A percentile compares a stretch with the other conserved stretches of the same genome.
Evolutionary conservation across 2,888 invertebrate species (phyloP).

Genomic region (Bruchidius siliquastri): DNA sequence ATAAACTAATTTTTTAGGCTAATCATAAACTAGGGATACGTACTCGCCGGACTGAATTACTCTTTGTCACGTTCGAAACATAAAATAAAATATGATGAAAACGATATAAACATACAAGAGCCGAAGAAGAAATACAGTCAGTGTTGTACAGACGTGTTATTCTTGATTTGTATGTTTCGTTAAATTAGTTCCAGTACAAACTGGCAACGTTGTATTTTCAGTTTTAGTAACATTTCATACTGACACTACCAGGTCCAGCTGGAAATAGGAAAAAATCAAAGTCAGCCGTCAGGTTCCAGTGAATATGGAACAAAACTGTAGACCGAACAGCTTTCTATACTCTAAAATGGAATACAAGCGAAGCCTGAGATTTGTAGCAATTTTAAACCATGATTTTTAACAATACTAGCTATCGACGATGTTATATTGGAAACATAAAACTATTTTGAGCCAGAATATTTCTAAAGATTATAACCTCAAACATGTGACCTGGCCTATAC

Average conservation of each 20-base stretch:
- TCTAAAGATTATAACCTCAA: too few relatives aligned
- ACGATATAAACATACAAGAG: slow-evolving; percentile 16
- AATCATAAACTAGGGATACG: slow-evolving; percentile 31
- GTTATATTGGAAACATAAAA: too few relatives aligned
- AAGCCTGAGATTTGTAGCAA: too few relatives aligned
- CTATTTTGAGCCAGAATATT: too few relatives aligned
- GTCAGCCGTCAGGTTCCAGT: too few relatives aligned
- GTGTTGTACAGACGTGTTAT: slow-evolving; percentile 5
- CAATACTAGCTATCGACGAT: too few relatives aligned
- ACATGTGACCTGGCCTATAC: too few relatives aligned
- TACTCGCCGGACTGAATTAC: slow-evolving; percentile 27
- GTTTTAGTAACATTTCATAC: background rate
- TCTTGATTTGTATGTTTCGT: background rate
- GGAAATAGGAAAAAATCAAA: background rate
- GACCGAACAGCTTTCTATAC: too few relatives aligned
- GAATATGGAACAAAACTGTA: too few relatives aligned
- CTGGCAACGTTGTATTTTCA: slow-evolving; percentile 5
- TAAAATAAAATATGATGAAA: slow-evolving; percentile 8
- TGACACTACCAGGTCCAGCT: background rate
- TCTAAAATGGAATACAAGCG: too few relatives aligned
- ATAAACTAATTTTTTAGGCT: slow-evolving; percentile 22
- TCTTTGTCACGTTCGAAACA: background rate
- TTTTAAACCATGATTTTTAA: too few relatives aligned
- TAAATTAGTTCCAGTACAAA: slow-evolving; percentile 3
- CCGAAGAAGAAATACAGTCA: slow-evolving; percentile 19